Percentiles rank a stretch among this genome's conserved stretches.
These are phyloP conservation scores for Apamea epomidion DNA, from an alignment of 2,888 invertebrate species.

Conservation along the genomic window DNA sequence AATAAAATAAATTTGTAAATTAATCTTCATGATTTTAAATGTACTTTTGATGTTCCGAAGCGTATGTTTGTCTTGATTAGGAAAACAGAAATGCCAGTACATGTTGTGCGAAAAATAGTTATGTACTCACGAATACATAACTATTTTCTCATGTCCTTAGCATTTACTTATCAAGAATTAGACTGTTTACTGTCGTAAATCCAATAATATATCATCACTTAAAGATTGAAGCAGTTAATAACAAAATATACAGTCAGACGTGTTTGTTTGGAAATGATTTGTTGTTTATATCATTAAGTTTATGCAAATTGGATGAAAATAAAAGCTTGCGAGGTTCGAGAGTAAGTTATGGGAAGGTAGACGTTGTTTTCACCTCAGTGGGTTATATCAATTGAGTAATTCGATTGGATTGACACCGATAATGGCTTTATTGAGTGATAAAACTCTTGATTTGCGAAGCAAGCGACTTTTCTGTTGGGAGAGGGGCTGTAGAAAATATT, in stretches of 20 bases:
- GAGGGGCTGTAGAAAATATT: background rate
- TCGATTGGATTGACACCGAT: background rate
- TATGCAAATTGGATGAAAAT: conserved; percentile 20
- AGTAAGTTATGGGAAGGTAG: background rate
- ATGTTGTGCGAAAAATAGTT: too few relatives aligned
- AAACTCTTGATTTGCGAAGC: background rate
- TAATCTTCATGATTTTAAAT: background rate
- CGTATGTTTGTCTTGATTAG: too few relatives aligned
- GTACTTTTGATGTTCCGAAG: background rate
- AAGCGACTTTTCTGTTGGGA: background rate
- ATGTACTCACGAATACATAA: too few relatives aligned
- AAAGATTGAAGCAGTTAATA: background rate
- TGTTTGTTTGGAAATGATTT: background rate
- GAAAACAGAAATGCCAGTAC: background rate
- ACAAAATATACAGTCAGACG: background rate
- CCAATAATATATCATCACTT: conserved; percentile 5
- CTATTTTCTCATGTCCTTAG: conserved; percentile 18
- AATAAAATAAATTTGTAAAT: background rate
- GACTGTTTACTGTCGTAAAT: conserved; percentile 27
- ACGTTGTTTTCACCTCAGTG: background rate
- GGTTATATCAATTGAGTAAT: background rate
- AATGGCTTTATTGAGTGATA: background rate
- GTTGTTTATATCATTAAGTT: background rate
- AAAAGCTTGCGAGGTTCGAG: background rate
- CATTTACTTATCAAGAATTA: conserved; percentile 34